Evolutionary conservation across 2,888 invertebrate genomes (phyloP).

Genomic region (Nipponacmea schrenckii): DNA sequence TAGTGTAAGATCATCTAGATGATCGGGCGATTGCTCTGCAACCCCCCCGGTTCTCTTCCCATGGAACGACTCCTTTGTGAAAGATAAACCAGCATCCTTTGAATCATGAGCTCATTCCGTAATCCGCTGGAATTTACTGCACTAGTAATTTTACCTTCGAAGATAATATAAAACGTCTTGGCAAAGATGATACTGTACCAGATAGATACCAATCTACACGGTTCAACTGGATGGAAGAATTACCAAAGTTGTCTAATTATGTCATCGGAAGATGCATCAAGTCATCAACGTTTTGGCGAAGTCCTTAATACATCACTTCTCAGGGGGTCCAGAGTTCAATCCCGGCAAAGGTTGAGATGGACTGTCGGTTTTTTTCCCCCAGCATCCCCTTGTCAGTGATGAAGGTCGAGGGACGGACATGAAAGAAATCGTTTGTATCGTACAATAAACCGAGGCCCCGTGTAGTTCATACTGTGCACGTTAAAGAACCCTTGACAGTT

Average conservation of each 20-base stretch:
- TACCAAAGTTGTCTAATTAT: not conserved
- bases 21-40: conserved; percentile 11
- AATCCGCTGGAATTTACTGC: conserved; percentile 16
- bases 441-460: too few relatives aligned
- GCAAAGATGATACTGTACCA: conserved; percentile 18
- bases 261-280: conserved; percentile 14
- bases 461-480: too few relatives aligned
- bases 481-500: too few relatives aligned
- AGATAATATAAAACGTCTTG: not conserved
- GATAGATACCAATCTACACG: not conserved
- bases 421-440: too few relatives aligned
- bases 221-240: not conserved
- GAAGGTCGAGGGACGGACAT: too few relatives aligned
- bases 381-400: too few relatives aligned
- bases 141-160: conserved; percentile 10
- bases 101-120: conserved; percentile 8
- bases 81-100: conserved; percentile 1
- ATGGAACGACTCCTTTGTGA: conserved; percentile 11
- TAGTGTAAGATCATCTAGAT: conserved; percentile 15
- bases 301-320: conserved; percentile 14
- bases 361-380: too few relatives aligned
- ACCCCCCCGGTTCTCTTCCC: conserved; percentile 2
- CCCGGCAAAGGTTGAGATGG: too few relatives aligned
- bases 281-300: not conserved
- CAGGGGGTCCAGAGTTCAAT: conserved; percentile 11